Evolutionary conservation across 2,797 vertebrate species (phyloP), one percentile per base, ranked within the genome.

Genomic region (Podarcis siculus): DNA sequence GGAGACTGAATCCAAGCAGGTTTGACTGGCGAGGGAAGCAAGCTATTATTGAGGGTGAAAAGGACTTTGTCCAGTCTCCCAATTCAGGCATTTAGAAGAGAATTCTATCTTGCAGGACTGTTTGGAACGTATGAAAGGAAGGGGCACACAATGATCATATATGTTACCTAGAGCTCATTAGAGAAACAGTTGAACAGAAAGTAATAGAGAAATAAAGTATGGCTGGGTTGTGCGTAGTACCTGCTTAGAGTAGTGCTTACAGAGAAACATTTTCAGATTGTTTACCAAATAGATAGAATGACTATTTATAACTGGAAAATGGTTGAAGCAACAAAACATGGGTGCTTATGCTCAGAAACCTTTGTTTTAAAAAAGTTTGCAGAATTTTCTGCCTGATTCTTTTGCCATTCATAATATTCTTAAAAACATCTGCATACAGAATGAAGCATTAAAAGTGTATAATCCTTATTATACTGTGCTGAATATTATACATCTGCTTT

Each of bases 401-500:
- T 85, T 73, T 7, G 35, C 64, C 13, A 84, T 82, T 67, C 30
- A 42, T 85, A 27, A 19, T 23, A 75, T 64, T 32, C 21, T 45
- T 35, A 71, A 82, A 27, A 79, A 25, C 9, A 67, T 32, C 15
- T 61, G 13, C 30, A 58, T 23, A 35, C 32, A 71, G 5, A 78
- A 5, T 79, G n/a, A 27, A 69, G 66, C 25, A 45, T 45, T 19
- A 23, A 10, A 73, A 73, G 19, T 8, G 3, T 42, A n/a, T 30
- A 85, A 58, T 5, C 7, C 27, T 72, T 80, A 55, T 15, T 55
- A 37, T 35, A 37, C 35, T 61, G 35, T 73, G 39, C n/a, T 67
- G n/a, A 1, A 15, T 42, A 39, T 73, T 87, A 73, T 39, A 30
- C 30, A 79, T 80, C 49, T 81, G 19, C 71, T 90, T 91, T 97